Evolutionary conservation across 2,888 invertebrate species (phyloP), one percentile per base, ranked within the genome.

Genomic region (Slavum lentiscoides): DNA sequence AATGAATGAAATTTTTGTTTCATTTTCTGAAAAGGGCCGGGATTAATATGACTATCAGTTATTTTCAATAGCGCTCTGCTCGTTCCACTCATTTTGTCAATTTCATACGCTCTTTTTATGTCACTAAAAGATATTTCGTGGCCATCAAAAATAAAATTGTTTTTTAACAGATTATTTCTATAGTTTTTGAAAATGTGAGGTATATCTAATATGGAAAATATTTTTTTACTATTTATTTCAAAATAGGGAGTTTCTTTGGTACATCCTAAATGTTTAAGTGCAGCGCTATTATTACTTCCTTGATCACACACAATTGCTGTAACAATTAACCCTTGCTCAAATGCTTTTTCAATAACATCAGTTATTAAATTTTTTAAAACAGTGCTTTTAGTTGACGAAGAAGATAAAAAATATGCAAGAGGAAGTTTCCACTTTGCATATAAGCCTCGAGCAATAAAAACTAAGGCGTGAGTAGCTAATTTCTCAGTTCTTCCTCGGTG

Each of bases 351-450:
- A 39, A 74, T 9, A 23, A 61, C 75, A 81, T 74, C 30, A 77
- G 83, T 81, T 43, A 75, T 67, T 6, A 84, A 53, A 19, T 62
- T 70, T 23, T 66, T 67, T 23, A 84, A 74, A 23, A 19, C 66
- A 11, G 82, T 74, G 23, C n/a, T 37, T 13, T 83, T 81, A 49
- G 81, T 82, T 49, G 82, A 82, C 53, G 81, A 55, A 19, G 23
- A 17, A 23, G 83, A 83, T 37, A 84, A 66, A 81, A 82, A 84
- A 82, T 84, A 85, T 61, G 82, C 70, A 39, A 85, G 67, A 2
- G 84, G 84, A 58, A 84, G 84, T 76, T 84, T 84, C 84, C 84
- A 85, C 19, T 82, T 68, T 13, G 81, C 82, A 37, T 81, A 82
- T 4, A 84, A 72, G 9, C 84, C 84, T 39, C 83, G 74, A 11